Conservation (phyloP, 2,113 vertebrate genomes). For the Spea multiplicata region DNA sequence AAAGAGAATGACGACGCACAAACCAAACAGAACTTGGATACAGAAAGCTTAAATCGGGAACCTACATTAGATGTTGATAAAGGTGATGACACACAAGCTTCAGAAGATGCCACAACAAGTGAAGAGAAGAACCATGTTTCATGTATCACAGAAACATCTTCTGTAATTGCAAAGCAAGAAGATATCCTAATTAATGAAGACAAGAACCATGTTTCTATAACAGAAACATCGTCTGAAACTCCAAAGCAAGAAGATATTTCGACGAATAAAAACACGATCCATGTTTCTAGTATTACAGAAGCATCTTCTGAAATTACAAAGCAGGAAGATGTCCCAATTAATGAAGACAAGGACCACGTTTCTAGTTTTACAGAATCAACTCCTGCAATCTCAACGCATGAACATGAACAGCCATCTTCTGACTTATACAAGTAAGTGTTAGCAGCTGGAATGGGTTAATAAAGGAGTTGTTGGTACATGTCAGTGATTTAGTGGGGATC, state of each 20-base stretch:
- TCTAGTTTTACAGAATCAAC: too few relatives aligned
- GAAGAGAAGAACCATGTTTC: conserved; percentile 22
- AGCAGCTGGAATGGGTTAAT: too few relatives aligned
- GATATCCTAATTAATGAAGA: too few relatives aligned
- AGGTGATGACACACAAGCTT: conserved; percentile 7
- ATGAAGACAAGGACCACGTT: not conserved
- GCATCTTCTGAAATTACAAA: conserved; percentile 48
- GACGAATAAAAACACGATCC: not conserved
- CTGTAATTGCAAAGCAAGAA: not conserved
- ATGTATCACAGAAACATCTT: not conserved
- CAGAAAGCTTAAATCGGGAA: conserved; percentile 31
- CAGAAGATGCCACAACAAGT: conserved; percentile 34
- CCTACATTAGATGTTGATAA: conserved; percentile 15
- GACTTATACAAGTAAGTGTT: too few relatives aligned
- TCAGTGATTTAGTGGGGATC: too few relatives aligned
- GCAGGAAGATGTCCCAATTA: conserved; percentile 47
- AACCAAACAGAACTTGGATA: conserved; percentile 27
- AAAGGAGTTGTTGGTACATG: too few relatives aligned
- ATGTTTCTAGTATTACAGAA: conserved; percentile 45
- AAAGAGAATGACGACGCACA: conserved; percentile 57
- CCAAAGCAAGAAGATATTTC: too few relatives aligned
- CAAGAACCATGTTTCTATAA: too few relatives aligned
- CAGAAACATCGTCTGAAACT: too few relatives aligned
- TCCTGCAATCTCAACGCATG: too few relatives aligned
- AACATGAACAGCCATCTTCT: too few relatives aligned